Conservation (phyloP, 2,797 vertebrate genomes). For the Orientallactaga sibirica region DNA sequence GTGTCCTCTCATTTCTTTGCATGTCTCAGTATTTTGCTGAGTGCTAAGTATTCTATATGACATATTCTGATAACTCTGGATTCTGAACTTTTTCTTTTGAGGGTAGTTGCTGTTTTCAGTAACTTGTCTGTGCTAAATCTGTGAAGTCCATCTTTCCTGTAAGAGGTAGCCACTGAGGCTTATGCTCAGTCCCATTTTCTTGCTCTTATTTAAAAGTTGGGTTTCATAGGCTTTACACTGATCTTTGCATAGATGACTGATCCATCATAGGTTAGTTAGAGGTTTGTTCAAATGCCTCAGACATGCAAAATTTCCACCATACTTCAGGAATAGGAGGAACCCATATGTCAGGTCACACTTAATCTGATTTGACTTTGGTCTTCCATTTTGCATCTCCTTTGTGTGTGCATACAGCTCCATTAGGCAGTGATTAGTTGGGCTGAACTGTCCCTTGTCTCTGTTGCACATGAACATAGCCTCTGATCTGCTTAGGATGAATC, state of each 20-base stretch:
- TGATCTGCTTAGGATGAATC: neutral
- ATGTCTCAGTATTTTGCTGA: neutral
- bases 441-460: neutral
- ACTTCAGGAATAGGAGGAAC: too few relatives aligned
- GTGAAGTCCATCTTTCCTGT: neutral
- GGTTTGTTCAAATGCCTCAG: neutral
- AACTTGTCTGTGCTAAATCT: neutral
- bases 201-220: conserved; percentile 18
- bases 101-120: neutral
- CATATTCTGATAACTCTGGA: neutral
- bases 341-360: neutral
- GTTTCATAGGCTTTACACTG: neutral
- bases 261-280: neutral
- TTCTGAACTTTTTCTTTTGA: neutral
- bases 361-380: neutral
- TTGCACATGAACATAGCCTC: neutral
- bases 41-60: conserved; percentile 17
- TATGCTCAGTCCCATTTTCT: neutral
- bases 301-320: neutral
- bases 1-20: neutral
- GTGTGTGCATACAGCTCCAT: neutral
- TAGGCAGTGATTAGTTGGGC: neutral
- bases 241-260: neutral
- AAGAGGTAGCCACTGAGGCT: neutral
- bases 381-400: neutral